Evolutionary conservation across 2,113 vertebrate species (phyloP).

Genomic region (Cisticola juncidis): DNA sequence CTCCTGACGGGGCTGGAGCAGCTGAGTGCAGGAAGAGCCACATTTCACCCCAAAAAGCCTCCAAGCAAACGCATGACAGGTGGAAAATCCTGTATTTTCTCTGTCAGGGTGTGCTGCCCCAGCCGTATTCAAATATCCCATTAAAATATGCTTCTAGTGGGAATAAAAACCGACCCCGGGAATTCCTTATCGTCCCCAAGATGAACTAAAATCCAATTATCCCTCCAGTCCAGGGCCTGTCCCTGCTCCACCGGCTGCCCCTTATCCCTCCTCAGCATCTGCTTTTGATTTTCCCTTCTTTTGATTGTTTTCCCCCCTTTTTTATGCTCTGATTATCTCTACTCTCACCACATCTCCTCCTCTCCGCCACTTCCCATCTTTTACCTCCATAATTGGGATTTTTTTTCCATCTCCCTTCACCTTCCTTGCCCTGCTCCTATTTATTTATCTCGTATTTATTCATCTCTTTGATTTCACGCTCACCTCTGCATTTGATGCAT

Average conservation of each 20-base stretch:
- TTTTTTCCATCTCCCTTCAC: not conserved
- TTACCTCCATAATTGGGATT: not conserved
- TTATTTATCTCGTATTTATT: not conserved
- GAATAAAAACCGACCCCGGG: not conserved
- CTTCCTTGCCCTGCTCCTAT: not conserved
- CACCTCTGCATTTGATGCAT: not conserved
- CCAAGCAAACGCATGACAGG: accelerated
- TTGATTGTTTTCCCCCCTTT: not conserved
- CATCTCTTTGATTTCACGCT: not conserved
- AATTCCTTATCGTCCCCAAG: not conserved
- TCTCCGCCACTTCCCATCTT: not conserved
- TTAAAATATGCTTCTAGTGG: not conserved
- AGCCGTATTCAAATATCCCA: not conserved
- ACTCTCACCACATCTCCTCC: not conserved
- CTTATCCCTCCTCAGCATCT: constrained; percentile 62
- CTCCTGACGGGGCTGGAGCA: accelerated
- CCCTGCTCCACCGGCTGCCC: not conserved
- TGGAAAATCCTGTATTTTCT: accelerated
- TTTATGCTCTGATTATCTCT: constrained; percentile 10
- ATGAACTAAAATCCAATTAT: constrained; percentile 44
- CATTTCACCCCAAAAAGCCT: accelerated
- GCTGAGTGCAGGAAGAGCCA: accelerated
- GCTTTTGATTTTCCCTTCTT: constrained; percentile 42
- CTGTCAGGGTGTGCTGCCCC: accelerated
- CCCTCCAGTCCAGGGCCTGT: not conserved